Conservation (phyloP, 92 coral and sea anemone species). For the Porites rus region DNA sequence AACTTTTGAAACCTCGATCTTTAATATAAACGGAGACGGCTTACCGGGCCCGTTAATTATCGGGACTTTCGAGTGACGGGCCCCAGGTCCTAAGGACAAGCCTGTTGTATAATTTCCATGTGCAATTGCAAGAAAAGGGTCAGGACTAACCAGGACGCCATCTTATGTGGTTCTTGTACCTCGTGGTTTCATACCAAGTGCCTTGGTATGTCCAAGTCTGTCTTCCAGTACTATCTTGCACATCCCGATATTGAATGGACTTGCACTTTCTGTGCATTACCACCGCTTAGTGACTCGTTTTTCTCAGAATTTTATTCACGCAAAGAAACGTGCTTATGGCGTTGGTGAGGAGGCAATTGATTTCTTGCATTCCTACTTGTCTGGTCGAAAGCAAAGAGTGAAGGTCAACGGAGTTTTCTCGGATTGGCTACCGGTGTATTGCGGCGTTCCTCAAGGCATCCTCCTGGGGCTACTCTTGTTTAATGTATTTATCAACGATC, state of each 20-base stretch:
- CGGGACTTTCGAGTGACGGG: too few relatives aligned
- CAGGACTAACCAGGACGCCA: neutral
- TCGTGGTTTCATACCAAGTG: neutral
- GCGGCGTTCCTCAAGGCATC: constrained; percentile 1
- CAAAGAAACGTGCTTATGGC: constrained; percentile 30
- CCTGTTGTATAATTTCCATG: neutral
- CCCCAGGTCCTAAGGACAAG: too few relatives aligned
- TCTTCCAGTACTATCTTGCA: neutral
- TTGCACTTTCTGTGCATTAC: neutral
- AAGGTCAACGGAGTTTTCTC: too few relatives aligned
- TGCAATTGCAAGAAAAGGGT: neutral
- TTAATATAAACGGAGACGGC: too few relatives aligned
- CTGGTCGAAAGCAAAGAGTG: too few relatives aligned
- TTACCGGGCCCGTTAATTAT: too few relatives aligned
- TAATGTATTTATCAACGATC: neutral
- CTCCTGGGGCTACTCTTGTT: constrained; percentile 1
- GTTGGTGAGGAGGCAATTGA: neutral
- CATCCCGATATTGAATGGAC: neutral
- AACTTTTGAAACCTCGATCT: too few relatives aligned
- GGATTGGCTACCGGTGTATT: neutral
- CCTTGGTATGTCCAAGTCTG: neutral
- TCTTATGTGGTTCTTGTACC: neutral
- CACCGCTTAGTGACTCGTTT: neutral
- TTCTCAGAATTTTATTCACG: too few relatives aligned
- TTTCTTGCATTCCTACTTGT: too few relatives aligned